phyloP scores from a whole-genome alignment of 2,797 vertebrate species.

The Bucorvus abyssinicus region DNA sequence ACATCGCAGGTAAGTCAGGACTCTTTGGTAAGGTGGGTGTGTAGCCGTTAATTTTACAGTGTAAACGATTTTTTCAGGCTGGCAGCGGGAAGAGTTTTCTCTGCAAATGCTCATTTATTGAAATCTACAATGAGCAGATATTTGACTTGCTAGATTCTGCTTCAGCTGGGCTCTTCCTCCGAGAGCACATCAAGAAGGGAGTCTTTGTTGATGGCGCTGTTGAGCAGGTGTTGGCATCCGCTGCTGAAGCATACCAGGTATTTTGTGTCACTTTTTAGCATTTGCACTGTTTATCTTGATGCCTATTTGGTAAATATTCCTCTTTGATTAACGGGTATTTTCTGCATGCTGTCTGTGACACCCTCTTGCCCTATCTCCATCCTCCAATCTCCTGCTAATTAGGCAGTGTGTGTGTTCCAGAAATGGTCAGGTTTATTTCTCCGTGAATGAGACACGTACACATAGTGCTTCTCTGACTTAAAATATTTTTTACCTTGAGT shows the following conservation, averaged over 20 bases:
- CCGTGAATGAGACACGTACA: background rate
- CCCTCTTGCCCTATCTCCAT: background rate
- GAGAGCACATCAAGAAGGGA: constrained; percentile 96
- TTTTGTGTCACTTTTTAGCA: background rate
- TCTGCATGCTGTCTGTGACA: background rate
- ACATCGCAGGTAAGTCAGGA: background rate
- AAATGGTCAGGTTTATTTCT: background rate
- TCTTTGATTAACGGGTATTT: background rate
- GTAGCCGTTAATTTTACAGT: background rate
- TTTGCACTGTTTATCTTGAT: background rate
- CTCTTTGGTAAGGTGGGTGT: background rate
- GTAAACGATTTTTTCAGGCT: constrained; percentile 75
- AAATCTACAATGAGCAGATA: constrained; percentile 98
- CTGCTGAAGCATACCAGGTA: constrained; percentile 95
- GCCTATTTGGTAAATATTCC: background rate
- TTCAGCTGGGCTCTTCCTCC: constrained; percentile 88
- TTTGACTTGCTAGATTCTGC: constrained; percentile 94
- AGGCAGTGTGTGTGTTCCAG: background rate
- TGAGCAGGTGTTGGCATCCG: constrained; percentile 90
- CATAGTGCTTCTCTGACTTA: background rate
- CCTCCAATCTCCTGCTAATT: background rate
- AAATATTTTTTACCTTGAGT: background rate
- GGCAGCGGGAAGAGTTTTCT: constrained; percentile 88
- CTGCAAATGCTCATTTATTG: constrained; percentile 97
- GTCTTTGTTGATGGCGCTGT: constrained; percentile 94